Percentiles rank a stretch among this genome's conserved stretches.
Evolutionary conservation across 1,140 invertebrate species (phyloP).

Genomic region (Myzus persicae): DNA sequence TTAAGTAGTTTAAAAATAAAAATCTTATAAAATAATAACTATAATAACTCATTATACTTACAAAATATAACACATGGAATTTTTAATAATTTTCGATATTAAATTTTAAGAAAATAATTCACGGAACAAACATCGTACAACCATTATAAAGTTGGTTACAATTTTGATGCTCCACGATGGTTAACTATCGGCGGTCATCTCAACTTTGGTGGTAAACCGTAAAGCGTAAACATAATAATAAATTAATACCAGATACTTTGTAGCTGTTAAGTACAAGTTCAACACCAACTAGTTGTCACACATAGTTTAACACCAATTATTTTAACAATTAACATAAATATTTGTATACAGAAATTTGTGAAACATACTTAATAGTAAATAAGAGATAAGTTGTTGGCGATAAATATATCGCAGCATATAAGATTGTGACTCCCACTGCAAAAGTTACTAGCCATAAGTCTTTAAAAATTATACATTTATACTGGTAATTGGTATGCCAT

Average conservation of each 20-base stretch:
- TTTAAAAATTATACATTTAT: neutral
- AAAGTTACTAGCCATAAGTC: neutral
- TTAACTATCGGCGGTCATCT: neutral
- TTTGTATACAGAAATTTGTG: neutral
- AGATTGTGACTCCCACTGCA: neutral
- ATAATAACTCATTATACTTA: too few species aligned
- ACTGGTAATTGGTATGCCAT: too few species aligned
- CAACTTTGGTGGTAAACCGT: neutral
- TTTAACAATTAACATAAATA: neutral
- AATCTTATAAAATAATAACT: too few species aligned
- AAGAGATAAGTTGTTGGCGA: neutral
- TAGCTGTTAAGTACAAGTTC: neutral
- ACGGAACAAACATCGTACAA: too few species aligned
- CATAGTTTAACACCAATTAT: neutral
- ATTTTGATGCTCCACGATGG: neutral
- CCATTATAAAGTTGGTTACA: neutral
- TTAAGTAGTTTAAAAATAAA: too few species aligned
- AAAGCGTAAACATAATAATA: neutral
- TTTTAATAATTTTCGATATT: neutral
- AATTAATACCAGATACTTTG: neutral
- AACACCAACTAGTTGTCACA: neutral
- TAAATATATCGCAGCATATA: neutral
- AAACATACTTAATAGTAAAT: neutral
- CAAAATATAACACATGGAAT: neutral
- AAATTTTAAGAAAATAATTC: neutral